Evolutionary conservation across 2,113 vertebrate species (phyloP), one percentile per base, ranked within the genome.

Genomic region (Anser cygnoides): DNA sequence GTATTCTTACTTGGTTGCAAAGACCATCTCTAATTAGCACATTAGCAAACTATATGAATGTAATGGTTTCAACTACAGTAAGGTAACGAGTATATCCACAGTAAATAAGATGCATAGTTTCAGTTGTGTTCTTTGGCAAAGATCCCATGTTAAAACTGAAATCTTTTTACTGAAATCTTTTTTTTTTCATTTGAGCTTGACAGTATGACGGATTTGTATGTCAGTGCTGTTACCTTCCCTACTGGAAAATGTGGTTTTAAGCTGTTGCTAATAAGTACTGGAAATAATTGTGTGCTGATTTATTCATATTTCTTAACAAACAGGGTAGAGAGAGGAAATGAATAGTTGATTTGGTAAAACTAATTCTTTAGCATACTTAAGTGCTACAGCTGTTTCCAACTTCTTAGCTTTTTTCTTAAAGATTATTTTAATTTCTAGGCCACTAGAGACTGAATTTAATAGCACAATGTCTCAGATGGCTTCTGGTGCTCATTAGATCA

Each of bases 41-140:
- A 0, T 10, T 91, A 54, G 28, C 59, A 68, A 55, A 73, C 68
- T 35, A 28, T 4, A 0, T 0, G 1, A 11, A 12, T 63, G 25
- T 76, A 63, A 23, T n/a, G 7, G 21, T 44, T 66, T 65, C 68
- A 61, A 54, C 26, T 88, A 4, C 13, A 28, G 2, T 37, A 25
- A 86, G n/a, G 58, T 63, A 77, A 52, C 22, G 44, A 29, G 11
- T 59, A 6, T 7, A 29, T 14, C 26, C 49, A 1, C 29, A 62
- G 44, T 20, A 82, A 77, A 19, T 61, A 54, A 16, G 55, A 29
- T 3, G 4, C 0, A 2, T 28, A 18, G 8, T 62, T 75, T 44
- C 43, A 29, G 16, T 26, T 55, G 8, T 50, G 63, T 54, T 54
- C 39, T 68, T 71, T 50, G 46, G 72, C 52, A 78, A 68, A 13